Evolutionary conservation across 2,888 invertebrate species (phyloP).

Genomic region (Rhamnusium bicolor): DNA sequence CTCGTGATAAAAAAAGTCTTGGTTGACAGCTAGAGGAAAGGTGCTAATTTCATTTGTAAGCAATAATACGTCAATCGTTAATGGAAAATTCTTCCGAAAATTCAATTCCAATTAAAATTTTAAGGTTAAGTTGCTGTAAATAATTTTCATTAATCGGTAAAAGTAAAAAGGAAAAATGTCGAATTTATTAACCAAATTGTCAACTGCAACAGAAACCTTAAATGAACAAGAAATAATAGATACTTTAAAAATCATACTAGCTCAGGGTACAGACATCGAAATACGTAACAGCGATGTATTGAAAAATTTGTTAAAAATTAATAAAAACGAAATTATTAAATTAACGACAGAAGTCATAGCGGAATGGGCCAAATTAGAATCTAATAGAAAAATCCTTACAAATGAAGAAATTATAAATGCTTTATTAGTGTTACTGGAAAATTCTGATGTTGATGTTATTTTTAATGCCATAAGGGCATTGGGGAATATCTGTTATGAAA

Average conservation of each 20-base stretch:
- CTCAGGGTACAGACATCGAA: conserved; percentile 71
- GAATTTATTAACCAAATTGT: conserved; percentile 29
- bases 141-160: background rate
- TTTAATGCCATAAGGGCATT: conserved; percentile 87
- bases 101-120: too few species aligned
- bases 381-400: conserved; percentile 82
- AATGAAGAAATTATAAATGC: conserved; percentile 75
- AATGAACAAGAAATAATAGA: conserved; percentile 71
- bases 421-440: conserved; percentile 75
- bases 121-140: background rate
- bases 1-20: too few species aligned
- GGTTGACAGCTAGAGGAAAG: too few species aligned
- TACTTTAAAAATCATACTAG: conserved; percentile 72
- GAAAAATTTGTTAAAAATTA: conserved; percentile 69
- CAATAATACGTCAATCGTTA: too few species aligned
- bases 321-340: conserved; percentile 73
- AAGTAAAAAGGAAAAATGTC: conserved; percentile 22
- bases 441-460: conserved; percentile 72
- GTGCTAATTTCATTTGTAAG: too few species aligned
- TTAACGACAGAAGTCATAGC: conserved; percentile 82
- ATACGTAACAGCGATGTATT: conserved; percentile 71
- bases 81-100: too few species aligned
- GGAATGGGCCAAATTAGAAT: conserved; percentile 86
- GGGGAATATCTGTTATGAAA: conserved; percentile 92
- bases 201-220: conserved; percentile 22